Base-by-base conservation (phyloP, 1,140 invertebrate genomes). In the Temnothorax nylanderi region DNA sequence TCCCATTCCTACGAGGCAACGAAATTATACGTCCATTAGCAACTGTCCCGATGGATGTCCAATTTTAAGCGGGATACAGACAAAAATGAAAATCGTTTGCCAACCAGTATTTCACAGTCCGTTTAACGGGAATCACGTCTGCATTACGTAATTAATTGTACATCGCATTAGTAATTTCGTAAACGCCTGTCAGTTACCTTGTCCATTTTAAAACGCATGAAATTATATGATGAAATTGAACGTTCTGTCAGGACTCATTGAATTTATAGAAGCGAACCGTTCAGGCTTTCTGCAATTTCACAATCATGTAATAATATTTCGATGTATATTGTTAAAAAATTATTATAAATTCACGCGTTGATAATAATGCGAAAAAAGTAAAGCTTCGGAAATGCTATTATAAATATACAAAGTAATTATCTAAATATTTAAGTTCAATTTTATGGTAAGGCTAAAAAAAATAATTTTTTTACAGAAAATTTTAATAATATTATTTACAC, bases 21-120 rank as follows among this genome's bases (percentile, higher is more conserved):
- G 13, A 77, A 88, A 86, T 88, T 72, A 26, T 44, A 54, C 41
- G 37, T 85, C 54, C 64, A 76, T 85, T 85, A 71, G 58, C 72
- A 58, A 69, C 21, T 62, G 54, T 58, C 32, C 49, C 64, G 37
- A 82, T 82, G 32, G 69, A 74, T 47, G 44, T 49, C 69, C 58
- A 56, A 84, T 60, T 84, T 81, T 4, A 81, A 49, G 18, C 8
- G 41, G 18, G 8, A 44, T 41, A 32, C 26, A 34, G 67, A 47
- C 7, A 82, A 72, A 71, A 74, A 75, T 84, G 54, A 49, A 84
- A 75, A 8, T 60, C 54, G 54, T 75, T 62, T 62, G 69, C 41
- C 18, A 84, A 60, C 41, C 80, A 6, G 16, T 21, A 1, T 21
- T 82, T 84, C 8, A 49, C 7, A 10, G 71, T 34, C 18, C 37